Evolutionary conservation across 1,140 invertebrate species (phyloP), one percentile per base, ranked within the genome.

Genomic region (Anoplolepis gracilipes): DNA sequence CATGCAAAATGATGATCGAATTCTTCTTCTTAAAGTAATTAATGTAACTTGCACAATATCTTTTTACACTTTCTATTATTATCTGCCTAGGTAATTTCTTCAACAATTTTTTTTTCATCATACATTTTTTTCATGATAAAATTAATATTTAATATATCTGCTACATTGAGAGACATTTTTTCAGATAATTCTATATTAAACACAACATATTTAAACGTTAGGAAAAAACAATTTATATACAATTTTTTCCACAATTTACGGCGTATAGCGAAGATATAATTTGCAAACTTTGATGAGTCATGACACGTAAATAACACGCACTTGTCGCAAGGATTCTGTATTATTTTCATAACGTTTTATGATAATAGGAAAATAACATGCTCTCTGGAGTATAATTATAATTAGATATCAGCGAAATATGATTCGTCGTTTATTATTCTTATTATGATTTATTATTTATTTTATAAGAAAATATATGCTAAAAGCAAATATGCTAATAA

Each of bases 81-180:
- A n/a, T n/a, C n/a, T n/a, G n/a, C n/a, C n/a, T n/a, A n/a, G n/a
- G n/a, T n/a, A n/a, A n/a, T n/a, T n/a, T n/a, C n/a, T n/a, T 33
- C 59, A 64, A 49, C n/a, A 39, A 28, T 62, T 49, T 67, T 16
- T 78, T 78, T 67, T 16, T n/a, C n/a, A n/a, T n/a, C n/a, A n/a
- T n/a, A n/a, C n/a, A n/a, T n/a, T n/a, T n/a, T n/a, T n/a, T n/a
- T n/a, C 42, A 42, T 19, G 2, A 36, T n/a, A 64, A 25, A 19
- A 36, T 53, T 36, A 22, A 67, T 16, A 19, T 16, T 1, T 78
- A n/a, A 25, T 78, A 25, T 36, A 67, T 53, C 22, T 55, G n/a
- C 2, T 30, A 33, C 25, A n/a, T 8, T 25, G 30, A 59, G 16
- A 39, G 36, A 10, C 62, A 10, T 53, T 36, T 42, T 13, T 49